Evolutionary conservation across 1,140 invertebrate species (phyloP), one percentile per base, ranked within the genome.

Genomic region (Delia radicum): DNA sequence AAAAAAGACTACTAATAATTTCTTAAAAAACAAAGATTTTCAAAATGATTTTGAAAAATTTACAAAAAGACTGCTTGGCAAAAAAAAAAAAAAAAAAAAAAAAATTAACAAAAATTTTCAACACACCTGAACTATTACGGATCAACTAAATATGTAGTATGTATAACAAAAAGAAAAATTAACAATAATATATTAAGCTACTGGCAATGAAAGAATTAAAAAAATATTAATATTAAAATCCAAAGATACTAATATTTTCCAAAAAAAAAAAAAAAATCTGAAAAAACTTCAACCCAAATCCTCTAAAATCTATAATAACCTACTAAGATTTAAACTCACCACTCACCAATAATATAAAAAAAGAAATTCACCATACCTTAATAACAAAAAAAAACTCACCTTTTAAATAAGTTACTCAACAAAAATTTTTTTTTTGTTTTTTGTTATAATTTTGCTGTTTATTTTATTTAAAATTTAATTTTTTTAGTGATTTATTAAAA

Each of bases 81-180:
- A 74, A 63, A 33, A 74, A 62, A 62, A 62, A 33, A 5, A 63
- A 24, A 48, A 74, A n/a, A 48, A 28, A 65, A 65, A 37, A 42
- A 18, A 15, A 71, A 33, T 71, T 71, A 31, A 71, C 24, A 71
- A 21, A 37, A 71, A 46, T 27, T 73, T 73, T 46, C 37, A 42
- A 27, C 31, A 73, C 71, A 73, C 37, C 27, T 48, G 46, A 73
- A 73, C 37, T 48, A 48, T 73, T 73, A 73, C 21, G 46, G 46
- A 55, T 73, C 37, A 73, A 73, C 46, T 73, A 48, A 48, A 27
- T 73, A 73, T n/a, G 46, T 48, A 73, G 24, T 72, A 72, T 42
- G 42, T 42, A 31, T 73, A 73, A 46, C 46, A 74, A 33, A 33
- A 74, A 74, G 10, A 65, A 63, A 8, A 29, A 63, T 24, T 55